A percentile compares a stretch with the other conserved stretches of the same genome.
Evolutionary conservation across 1,140 invertebrate species (phyloP).

Genomic region (Magallana ariakensis): DNA sequence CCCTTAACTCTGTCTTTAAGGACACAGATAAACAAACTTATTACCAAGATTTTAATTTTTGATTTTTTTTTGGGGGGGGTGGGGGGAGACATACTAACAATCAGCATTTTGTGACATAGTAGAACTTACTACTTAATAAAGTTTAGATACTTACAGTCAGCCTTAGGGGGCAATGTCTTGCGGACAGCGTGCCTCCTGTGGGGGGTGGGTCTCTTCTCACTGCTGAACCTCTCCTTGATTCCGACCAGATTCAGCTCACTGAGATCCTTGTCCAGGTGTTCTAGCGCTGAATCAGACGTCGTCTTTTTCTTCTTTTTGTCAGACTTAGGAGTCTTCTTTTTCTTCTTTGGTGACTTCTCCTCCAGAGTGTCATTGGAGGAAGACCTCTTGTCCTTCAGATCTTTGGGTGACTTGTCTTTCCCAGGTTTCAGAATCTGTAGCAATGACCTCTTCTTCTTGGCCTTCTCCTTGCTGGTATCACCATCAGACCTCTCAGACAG

Average conservation of each 20-base stretch:
- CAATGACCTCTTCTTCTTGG: slow-evolving; percentile 71
- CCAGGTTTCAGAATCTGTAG: slow-evolving; percentile 70
- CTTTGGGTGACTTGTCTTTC: slow-evolving; percentile 67
- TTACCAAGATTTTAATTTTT: too few species aligned
- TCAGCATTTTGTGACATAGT: too few species aligned
- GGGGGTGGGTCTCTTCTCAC: slow-evolving; percentile 38
- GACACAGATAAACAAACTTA: too few species aligned
- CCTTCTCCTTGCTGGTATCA: slow-evolving; percentile 63
- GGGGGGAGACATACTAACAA: too few species aligned
- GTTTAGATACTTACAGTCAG: slow-evolving; percentile 54
- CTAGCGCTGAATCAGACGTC: slow-evolving; percentile 52
- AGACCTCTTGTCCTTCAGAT: slow-evolving; percentile 58
- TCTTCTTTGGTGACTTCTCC: slow-evolving; percentile 63
- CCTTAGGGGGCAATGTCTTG: slow-evolving; percentile 69
- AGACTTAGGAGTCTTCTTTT: slow-evolving; percentile 82
- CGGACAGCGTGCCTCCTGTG: slow-evolving; percentile 39
- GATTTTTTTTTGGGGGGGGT: too few species aligned
- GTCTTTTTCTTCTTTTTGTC: slow-evolving; percentile 83
- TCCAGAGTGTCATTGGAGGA: slow-evolving; percentile 66
- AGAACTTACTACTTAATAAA: too few species aligned
- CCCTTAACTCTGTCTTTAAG: too few species aligned
- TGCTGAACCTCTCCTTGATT: slow-evolving; percentile 41
- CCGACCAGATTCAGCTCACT: slow-evolving; percentile 50
- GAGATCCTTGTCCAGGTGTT: slow-evolving; percentile 50
- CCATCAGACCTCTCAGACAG: slow-evolving; percentile 56